Evolutionary conservation across 2,888 invertebrate species (phyloP), one percentile per base, ranked within the genome.

Genomic region (Plagodis pulveraria): DNA sequence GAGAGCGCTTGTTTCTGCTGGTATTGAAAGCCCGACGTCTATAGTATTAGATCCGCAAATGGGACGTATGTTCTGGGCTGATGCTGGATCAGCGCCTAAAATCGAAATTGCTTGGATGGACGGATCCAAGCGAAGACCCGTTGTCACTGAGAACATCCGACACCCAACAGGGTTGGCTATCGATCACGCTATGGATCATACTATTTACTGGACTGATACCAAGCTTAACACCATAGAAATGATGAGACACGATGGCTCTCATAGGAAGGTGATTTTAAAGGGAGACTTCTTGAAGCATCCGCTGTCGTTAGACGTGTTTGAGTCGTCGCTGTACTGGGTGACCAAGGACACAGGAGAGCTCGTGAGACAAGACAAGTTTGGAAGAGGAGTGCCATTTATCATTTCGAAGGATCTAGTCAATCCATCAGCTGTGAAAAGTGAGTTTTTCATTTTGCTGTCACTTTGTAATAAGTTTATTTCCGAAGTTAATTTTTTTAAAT

Each of bases 81-180:
- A 99, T 83, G 96, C 97, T 0, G 98, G 99, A 6, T 95, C 96
- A 0, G 95, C 95, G 5, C 97, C 98, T 0, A 99, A 98, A 86
- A 98, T 99, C 63, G 99, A 99, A 83, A 95, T 96, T 5, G 95
- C 98, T 2, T 99, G 99, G 98, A 98, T 99, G 98, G 99, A 99
- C 78, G 99, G 99, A 0, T 96, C 96, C 0, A 96, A 97, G 80
- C 94, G 98, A 2, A 93, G 96, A 54, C 95, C 96, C 0, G 84
- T 99, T 4, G 96, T 98, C 6, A 95, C 96, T 0, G 97, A 97
- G 62, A 94, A 95, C 62, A 94, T 99, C 34, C 94, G 97, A 33
- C 96, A 97, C 76, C 99, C 99, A 0, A 95, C 97, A 0, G 98
- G 98, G 0, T 83, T 99, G 8, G 95, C 98, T 0, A 96, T 99